phyloP scores from a whole-genome alignment of 2,888 invertebrate genomes.

The Brachyptera putata region DNA sequence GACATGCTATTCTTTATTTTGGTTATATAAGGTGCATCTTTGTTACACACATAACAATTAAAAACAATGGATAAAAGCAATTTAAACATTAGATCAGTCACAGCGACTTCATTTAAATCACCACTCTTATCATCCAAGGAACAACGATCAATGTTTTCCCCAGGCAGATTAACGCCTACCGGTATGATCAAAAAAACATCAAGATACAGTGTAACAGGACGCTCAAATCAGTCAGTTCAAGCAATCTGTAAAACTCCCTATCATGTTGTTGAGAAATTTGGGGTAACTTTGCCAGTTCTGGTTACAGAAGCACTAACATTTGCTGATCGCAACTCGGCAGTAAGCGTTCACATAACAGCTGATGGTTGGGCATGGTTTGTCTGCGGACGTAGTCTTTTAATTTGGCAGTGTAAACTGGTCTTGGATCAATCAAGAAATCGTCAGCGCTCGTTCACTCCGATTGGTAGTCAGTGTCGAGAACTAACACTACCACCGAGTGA shows the following conservation, averaged over 20 bases:
- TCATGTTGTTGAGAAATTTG: conserved; percentile 74
- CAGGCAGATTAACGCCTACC: not conserved
- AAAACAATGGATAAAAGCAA: not conserved
- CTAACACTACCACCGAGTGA: conserved; percentile 87
- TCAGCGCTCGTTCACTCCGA: conserved; percentile 24
- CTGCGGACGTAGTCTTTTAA: conserved; percentile 74
- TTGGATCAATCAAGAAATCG: conserved; percentile 22
- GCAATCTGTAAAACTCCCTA: conserved; percentile 70
- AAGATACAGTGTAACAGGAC: conserved; percentile 50
- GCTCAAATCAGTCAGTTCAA: conserved; percentile 65
- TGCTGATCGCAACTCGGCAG: conserved; percentile 59
- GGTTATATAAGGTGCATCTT: not conserved
- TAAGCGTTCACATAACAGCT: conserved; percentile 60
- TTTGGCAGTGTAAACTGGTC: conserved; percentile 65
- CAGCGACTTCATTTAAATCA: not conserved
- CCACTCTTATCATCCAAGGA: not conserved
- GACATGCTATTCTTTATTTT: not conserved
- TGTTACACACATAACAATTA: not conserved
- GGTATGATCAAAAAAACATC: conserved; percentile 3
- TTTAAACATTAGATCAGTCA: not conserved
- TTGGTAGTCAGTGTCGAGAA: conserved; percentile 68
- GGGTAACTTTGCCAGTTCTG: conserved; percentile 76
- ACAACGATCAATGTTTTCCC: not conserved
- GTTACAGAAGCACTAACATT: conserved; percentile 86
- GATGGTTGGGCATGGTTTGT: conserved; percentile 84